Conservation (phyloP, 2,797 vertebrate species). For the Carduelis carduelis region DNA sequence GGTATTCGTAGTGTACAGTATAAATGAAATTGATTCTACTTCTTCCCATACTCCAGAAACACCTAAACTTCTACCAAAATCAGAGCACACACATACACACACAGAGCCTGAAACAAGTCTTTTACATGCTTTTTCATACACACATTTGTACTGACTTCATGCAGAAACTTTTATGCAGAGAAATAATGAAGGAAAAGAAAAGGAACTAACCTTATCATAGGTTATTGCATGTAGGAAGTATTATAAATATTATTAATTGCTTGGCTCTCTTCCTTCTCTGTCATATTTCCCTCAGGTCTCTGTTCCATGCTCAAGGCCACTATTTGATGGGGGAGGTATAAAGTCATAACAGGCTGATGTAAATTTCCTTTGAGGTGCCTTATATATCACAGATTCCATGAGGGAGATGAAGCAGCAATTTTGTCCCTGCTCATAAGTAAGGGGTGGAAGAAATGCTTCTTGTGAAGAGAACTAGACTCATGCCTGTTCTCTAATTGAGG, state of each 20-base stretch:
- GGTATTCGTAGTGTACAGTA: background rate
- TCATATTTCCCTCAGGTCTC: slow-evolving; percentile 61
- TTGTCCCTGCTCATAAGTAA: slow-evolving; percentile 30
- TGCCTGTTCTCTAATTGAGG: background rate
- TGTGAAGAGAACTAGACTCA: slow-evolving; percentile 5
- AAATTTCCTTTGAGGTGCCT: slow-evolving; percentile 64
- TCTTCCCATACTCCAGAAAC: background rate
- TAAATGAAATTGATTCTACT: background rate
- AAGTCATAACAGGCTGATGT: slow-evolving; percentile 60
- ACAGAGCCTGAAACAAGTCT: background rate
- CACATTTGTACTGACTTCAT: background rate
- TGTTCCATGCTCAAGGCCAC: slow-evolving; percentile 58
- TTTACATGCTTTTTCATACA: background rate
- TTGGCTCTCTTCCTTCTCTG: slow-evolving; percentile 58
- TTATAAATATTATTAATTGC: slow-evolving; percentile 68
- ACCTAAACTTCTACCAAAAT: background rate
- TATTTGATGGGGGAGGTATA: slow-evolving; percentile 60
- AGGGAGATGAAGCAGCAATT: slow-evolving; percentile 56
- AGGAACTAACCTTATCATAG: slow-evolving; percentile 15
- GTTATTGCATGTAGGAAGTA: slow-evolving; percentile 40
- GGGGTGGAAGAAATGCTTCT: slow-evolving; percentile 6
- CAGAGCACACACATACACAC: background rate
- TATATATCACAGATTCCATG: slow-evolving; percentile 44
- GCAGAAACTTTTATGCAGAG: background rate
- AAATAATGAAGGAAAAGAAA: background rate